Base-by-base conservation (phyloP, 2,797 vertebrate species). In the Epinephelus coioides region DNA sequence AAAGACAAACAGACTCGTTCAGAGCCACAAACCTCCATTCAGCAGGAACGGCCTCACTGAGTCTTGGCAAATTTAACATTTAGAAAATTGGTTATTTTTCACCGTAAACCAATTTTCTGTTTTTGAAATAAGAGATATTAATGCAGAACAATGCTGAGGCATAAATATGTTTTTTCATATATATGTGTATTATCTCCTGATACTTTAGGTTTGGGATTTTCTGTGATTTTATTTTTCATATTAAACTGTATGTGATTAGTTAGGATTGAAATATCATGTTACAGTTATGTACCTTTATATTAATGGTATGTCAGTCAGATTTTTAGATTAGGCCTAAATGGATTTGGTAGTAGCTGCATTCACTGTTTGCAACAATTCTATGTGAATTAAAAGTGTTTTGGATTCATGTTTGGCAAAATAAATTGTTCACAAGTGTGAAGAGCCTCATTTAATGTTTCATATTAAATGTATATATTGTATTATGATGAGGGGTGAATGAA, bases 351-450 rank as follows among this genome's bases (percentile, higher is more conserved):
- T 21, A 59, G n/a, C 14, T 66, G 21, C 14, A 23, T 63, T 61
- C 57, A 57, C 43, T 73, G 34, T 54, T 38, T 54, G 19, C 43
- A 51, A 50, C 3, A 2, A 25, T 30, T 34, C n/a, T 13, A 43
- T 50, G 14, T 65, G 25, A 71, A 63, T 6, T 63, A 14, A 38
- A 54, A 68, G 38, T 44, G 18, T 79, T 81, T 49, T 25, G 54
- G 73, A 61, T 78, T 73, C 1, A 14, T 77, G 81, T 88, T 76
- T 76, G 55, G 40, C 23, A 19, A 83, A 92, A 90, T 88, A 89
- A 86, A 86, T 27, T 6, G 59, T 86, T 77, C 2, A 30, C 27
- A 82, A 66, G 3, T 67, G 11, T 40, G 57, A 64, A 34, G 34
- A 65, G 54, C 73, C 12, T 85, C 30, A 46, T 68, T 81, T 62